Base-by-base conservation (phyloP, 2,888 invertebrate genomes). In the Andricus curvator region DNA sequence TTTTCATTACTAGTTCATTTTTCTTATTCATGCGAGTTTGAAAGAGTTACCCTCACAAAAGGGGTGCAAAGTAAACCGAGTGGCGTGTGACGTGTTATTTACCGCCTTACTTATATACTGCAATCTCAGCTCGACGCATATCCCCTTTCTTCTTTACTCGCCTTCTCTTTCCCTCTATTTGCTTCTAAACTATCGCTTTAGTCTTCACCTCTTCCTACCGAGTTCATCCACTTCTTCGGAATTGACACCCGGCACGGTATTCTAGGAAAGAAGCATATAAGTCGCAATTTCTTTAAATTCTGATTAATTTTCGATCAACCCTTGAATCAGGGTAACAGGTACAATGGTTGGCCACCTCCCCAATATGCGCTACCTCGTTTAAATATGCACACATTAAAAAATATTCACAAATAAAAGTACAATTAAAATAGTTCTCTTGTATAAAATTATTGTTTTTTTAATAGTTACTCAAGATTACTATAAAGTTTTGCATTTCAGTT, bases 71-170 rank as follows among this genome's bases (percentile, higher is more conserved):
- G 88, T 88, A 89, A 89, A 89, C 88, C 85, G 85, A 89, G 85
- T 87, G 86, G 87, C 87, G 88, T 85, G 85, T 89, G 89, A 90
- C 89, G 90, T 89, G 88, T 90, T 89, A 91, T 91, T 90, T 90
- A 90, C 89, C 86, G 86, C 84, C 88, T 86, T 86, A 86, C 86
- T 86, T 86, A 88, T 22, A 62, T 62, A 25, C 25, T 15, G 17
- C 88, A 90, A 90, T 89, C 89, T 89, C 88, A 85, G 86, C 89
- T 88, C 87, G 87, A 86, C 87, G 87, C 86, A 85, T 82, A 85
- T 87, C 82, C 84, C 64, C 77, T 78, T 77, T 80, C 82, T 78
- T 77, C 80, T 81, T 65, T 81, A 67, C 78, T 79, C 80, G 79
- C 77, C 82, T 77, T 78, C 82, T 82, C 82, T 82, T 82, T 81